Percentiles rank a stretch among this genome's conserved stretches.
These are phyloP conservation scores for Epinotia ramella DNA, from an alignment of 2,888 invertebrate species.

Conservation along the genomic window DNA sequence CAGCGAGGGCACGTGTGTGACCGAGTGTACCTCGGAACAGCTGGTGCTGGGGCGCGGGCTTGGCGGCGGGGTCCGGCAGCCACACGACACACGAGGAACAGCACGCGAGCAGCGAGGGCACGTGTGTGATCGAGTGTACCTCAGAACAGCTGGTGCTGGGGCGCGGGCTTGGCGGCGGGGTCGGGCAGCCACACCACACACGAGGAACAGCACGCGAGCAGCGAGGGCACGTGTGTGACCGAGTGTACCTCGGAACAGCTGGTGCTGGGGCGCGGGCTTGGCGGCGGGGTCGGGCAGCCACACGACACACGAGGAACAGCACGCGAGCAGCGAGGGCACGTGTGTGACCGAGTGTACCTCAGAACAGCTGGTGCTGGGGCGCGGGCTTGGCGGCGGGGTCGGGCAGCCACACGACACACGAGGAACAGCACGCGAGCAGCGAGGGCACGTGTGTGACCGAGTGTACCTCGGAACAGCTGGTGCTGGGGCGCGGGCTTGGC, in stretches of 20 bases:
- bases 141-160: conserved; percentile 39
- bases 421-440: too few relatives aligned
- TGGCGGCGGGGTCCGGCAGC: too few relatives aligned
- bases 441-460: too few relatives aligned
- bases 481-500: conserved; percentile 27
- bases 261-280: conserved; percentile 5
- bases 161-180: conserved; percentile 1
- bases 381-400: conserved; percentile 44
- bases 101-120: too few relatives aligned
- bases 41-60: conserved; percentile 36
- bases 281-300: conserved; percentile 46
- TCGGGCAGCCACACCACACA: background rate
- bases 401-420: background rate
- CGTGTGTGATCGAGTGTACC: background rate
- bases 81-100: too few relatives aligned
- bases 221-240: too few relatives aligned
- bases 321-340: too few relatives aligned
- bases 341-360: background rate
- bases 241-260: background rate
- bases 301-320: too few relatives aligned
- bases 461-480: conserved; percentile 14
- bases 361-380: conserved; percentile 44
- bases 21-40: background rate
- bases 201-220: too few relatives aligned
- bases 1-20: too few relatives aligned